phyloP scores from a whole-genome alignment of 1,140 invertebrate species.

The Drosophila equinoxialis region DNA sequence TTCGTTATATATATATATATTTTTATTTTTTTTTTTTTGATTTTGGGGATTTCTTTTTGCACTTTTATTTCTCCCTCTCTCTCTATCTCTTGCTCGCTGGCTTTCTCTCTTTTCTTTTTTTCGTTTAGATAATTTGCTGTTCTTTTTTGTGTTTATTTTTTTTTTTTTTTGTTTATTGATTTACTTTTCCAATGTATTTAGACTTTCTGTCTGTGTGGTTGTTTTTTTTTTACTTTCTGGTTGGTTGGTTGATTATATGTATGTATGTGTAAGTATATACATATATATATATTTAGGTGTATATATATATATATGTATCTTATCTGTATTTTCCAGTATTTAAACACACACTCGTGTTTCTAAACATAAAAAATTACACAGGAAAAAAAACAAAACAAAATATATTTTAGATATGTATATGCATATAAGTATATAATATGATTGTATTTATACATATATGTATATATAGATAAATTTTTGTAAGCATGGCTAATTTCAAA shows the following conservation, averaged over 20 bases:
- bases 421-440: too few relatives aligned
- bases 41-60: slow-evolving; percentile 8
- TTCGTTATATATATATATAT: not conserved
- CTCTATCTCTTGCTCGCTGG: not conserved
- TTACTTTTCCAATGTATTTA: slow-evolving; percentile 47
- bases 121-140: slow-evolving; percentile 36
- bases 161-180: slow-evolving; percentile 46
- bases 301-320: slow-evolving; percentile 63
- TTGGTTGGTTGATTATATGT: slow-evolving; percentile 31
- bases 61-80: not conserved
- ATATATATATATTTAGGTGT: slow-evolving; percentile 29
- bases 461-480: slow-evolving; percentile 16
- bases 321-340: slow-evolving; percentile 79
- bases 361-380: slow-evolving; percentile 41
- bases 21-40: not conserved
- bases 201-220: slow-evolving; percentile 35
- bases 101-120: slow-evolving; percentile 14
- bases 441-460: not conserved
- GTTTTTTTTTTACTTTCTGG: slow-evolving; percentile 24
- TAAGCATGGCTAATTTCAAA: slow-evolving; percentile 65
- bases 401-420: slow-evolving; percentile 17
- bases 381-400: slow-evolving; percentile 17
- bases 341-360: slow-evolving; percentile 69
- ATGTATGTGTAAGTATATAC: slow-evolving; percentile 18
- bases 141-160: slow-evolving; percentile 27